Percentiles rank a stretch among this genome's conserved stretches.
Evolutionary conservation across 30 jellyfish, hydroid and myxozoan genomes (phyloP).

Genomic region (Rhopilema esculentum): DNA sequence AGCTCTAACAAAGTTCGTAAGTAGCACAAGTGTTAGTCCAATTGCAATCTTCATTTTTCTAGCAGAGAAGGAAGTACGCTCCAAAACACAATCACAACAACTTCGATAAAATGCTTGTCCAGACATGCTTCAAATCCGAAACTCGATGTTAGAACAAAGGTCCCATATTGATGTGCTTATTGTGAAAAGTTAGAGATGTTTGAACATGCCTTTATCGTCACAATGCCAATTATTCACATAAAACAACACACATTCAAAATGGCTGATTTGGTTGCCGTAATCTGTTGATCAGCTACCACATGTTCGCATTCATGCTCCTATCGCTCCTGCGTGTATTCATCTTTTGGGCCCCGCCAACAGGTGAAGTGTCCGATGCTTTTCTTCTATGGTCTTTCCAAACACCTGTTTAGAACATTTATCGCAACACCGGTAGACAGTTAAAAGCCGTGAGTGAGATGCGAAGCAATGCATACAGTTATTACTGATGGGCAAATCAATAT

Average conservation of each 20-base stretch:
- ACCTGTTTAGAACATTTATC: not conserved
- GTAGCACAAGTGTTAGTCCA: constrained; percentile 3
- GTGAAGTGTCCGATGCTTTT: constrained; percentile 18
- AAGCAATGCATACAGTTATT: not conserved
- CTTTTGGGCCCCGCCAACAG: constrained; percentile 15
- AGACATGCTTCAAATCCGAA: not conserved
- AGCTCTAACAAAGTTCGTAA: not conserved
- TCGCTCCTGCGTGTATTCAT: constrained; percentile 53
- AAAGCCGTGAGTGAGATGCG: not conserved
- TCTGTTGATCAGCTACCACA: constrained; percentile 16
- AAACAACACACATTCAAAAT: not conserved
- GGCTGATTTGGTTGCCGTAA: not conserved
- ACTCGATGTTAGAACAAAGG: too few species aligned
- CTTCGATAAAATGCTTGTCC: not conserved
- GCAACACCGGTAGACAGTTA: not conserved
- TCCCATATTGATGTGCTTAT: too few species aligned
- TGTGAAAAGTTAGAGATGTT: too few species aligned
- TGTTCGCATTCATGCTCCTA: constrained; percentile 36
- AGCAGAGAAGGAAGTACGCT: not conserved
- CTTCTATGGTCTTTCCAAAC: not conserved
- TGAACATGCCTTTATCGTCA: too few species aligned
- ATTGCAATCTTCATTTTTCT: not conserved
- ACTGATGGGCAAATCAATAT: too few species aligned
- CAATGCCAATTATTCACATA: too few species aligned
- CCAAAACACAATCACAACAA: not conserved